Base-by-base conservation (phyloP, 53 echinoderm and acorn worm species). In the Henricia sp. region DNA sequence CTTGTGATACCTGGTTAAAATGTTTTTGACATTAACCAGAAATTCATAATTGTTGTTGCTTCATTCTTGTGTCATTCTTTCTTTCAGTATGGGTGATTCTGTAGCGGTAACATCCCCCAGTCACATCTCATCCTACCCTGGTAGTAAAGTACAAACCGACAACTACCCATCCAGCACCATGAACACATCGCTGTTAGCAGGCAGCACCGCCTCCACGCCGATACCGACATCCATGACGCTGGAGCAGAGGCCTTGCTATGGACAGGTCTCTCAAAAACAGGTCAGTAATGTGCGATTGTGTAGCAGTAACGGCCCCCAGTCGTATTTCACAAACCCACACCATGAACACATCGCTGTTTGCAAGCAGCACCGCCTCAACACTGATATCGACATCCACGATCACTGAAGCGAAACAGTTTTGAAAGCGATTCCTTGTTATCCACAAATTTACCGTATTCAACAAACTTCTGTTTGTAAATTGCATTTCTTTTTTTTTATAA, bases 181-280 rank as follows among this genome's bases (percentile, higher is more conserved):
- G 65, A 80, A 80, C 37, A 46, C 80, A 17, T 51, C 72, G 5
- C 34, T 72, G 34, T 48, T 80, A 20, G 17, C 63, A 26, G 50
- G 48, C 35, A 64, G 43, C 21, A 42, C 63, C 6, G 11, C 63
- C 3, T 43, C 80, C 11, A 44, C 80, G 14, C 62, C 80, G 20
- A 25, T 80, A 44, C 11, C 80, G 0, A 63, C 80, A 44, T 9
- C 48, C 48, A n/a, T n/a, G n/a, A 73, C 73, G 23, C 26, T 77
- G 77, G 80, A 80, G 32, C 80, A 80, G 64, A 57, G 80, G 50
- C 24, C 43, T 0, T 44, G 46, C 48, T 90, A 90, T 57, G 85
- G 85, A 6, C 90, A 90, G 57, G 77, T 33, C 39, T 12, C 90
- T n/a, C 85, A 77, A 37, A 90, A 90, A 58, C 90, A 90, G 90